Evolutionary conservation across 2,888 invertebrate genomes (phyloP).

Genomic region (Norana najaformis): DNA sequence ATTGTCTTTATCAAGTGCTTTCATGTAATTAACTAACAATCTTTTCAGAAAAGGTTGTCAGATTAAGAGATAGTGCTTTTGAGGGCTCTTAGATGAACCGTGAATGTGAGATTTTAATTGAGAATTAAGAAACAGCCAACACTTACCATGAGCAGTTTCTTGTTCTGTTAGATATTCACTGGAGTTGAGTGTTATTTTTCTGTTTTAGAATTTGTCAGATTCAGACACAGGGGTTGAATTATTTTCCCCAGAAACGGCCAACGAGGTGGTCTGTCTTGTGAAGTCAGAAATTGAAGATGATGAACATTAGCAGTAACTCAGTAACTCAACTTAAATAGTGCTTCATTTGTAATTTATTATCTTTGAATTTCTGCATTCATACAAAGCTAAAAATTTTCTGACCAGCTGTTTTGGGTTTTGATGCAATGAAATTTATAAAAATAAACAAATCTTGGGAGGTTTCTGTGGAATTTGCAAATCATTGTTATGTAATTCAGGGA

Average conservation of each 20-base stretch:
- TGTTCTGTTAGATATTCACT: background rate
- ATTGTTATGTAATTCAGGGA: no score
- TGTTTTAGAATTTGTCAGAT: constrained; percentile 4
- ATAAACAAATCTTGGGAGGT: background rate
- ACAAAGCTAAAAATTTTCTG: background rate
- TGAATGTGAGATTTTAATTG: background rate
- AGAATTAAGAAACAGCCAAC: background rate
- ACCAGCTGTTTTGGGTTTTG: background rate
- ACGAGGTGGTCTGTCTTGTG: constrained; percentile 21
- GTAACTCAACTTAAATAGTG: no score
- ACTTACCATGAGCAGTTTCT: background rate
- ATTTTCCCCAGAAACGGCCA: background rate
- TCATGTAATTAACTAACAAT: no score
- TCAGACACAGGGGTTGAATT: constrained; percentile 16
- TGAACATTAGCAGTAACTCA: background rate
- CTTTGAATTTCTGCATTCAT: no score
- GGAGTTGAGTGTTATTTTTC: background rate
- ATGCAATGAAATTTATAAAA: background rate
- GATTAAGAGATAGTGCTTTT: no score
- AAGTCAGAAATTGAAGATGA: constrained; percentile 24
- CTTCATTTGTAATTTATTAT: no score
- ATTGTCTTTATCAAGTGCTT: no score
- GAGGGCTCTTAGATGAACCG: no score
- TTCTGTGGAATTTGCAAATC: background rate
- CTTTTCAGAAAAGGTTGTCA: no score